Evolutionary conservation across 2,888 invertebrate genomes (phyloP).

Genomic region (Eudemis profundana): DNA sequence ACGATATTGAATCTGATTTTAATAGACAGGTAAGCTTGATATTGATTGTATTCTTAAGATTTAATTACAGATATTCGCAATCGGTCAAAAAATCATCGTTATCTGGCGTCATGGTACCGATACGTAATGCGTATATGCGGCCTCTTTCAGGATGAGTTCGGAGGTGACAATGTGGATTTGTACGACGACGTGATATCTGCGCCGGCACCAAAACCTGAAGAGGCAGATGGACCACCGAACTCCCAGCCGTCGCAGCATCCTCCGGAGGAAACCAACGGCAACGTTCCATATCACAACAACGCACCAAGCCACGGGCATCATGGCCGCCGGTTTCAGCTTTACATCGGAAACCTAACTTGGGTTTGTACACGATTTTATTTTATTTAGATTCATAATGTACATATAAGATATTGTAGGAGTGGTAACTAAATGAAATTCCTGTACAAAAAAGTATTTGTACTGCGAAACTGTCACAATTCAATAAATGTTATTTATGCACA

Average conservation of each 20-base stretch:
- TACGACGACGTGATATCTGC: constrained; percentile 98
- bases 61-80: background rate
- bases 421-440: constrained; percentile 38
- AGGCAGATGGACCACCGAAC: constrained; percentile 85
- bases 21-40: constrained; percentile 80
- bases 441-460: background rate
- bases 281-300: constrained; percentile 89
- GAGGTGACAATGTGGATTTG: constrained; percentile 95
- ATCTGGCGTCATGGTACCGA: background rate
- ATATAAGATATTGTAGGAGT: constrained; percentile 62
- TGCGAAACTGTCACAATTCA: background rate
- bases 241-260: constrained; percentile 82
- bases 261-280: constrained; percentile 89
- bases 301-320: constrained; percentile 90
- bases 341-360: constrained; percentile 99
- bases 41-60: constrained; percentile 37
- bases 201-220: constrained; percentile 87
- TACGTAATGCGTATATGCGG: constrained; percentile 50
- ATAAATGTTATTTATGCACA: background rate
- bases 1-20: constrained; percentile 98
- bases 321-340: constrained; percentile 94
- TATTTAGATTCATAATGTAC: constrained; percentile 72
- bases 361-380: constrained; percentile 87
- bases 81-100: background rate
- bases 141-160: constrained; percentile 90